phyloP scores from a whole-genome alignment of 2,113 vertebrate species.

The pig (Sus scrofa) region DNA sequence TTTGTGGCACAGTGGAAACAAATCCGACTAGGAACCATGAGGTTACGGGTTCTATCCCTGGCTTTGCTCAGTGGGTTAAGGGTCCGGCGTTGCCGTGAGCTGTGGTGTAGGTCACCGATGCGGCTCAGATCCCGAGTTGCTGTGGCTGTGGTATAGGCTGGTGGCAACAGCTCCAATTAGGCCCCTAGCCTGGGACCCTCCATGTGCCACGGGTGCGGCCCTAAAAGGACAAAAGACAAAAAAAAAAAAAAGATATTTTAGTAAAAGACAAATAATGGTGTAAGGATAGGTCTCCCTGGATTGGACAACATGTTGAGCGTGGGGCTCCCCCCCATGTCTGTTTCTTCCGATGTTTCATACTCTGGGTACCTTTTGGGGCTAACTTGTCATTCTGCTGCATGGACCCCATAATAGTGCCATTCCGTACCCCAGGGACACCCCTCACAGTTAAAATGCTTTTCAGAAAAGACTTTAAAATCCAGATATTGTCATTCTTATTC shows the following conservation, averaged over 20 bases:
- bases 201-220: too few species aligned
- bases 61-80: too few species aligned
- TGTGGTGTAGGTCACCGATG: too few species aligned
- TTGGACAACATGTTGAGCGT: conserved; percentile 80
- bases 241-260: conserved; percentile 73
- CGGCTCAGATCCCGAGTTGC: too few species aligned
- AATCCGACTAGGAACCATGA: too few species aligned
- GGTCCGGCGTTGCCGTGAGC: too few species aligned
- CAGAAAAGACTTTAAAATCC: conserved; percentile 65
- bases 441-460: conserved; percentile 39
- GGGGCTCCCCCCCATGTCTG: conserved; percentile 72
- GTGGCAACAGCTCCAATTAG: too few species aligned
- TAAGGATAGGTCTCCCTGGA: conserved; percentile 75
- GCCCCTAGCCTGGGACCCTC: too few species aligned
- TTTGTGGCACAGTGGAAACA: too few species aligned
- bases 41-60: too few species aligned
- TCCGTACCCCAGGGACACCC: conserved; percentile 71
- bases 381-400: conserved; percentile 73
- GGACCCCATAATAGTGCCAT: conserved; percentile 75
- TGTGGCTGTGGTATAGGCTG: too few species aligned
- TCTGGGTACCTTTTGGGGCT: conserved; percentile 66
- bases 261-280: conserved; percentile 84
- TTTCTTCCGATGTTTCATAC: conserved; percentile 72
- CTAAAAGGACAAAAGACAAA: too few species aligned
- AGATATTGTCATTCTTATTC: not conserved